Evolutionary conservation across 2,113 vertebrate species (phyloP).

Genomic region (Oncorhynchus tshawytscha): DNA sequence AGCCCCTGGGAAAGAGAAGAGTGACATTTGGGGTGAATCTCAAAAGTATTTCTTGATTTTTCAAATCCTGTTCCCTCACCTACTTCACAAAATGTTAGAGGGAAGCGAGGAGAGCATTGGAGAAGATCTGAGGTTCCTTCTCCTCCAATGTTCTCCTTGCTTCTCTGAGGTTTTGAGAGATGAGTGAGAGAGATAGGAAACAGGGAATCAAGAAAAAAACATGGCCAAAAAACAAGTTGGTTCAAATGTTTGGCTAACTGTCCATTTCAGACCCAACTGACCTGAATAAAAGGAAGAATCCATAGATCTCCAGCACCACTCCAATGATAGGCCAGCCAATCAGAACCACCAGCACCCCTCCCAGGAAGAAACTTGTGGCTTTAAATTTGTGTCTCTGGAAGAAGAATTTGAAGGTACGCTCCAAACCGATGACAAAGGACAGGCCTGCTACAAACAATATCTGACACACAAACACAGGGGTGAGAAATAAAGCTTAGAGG

Average conservation of each 20-base stretch:
- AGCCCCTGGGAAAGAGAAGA: conserved; percentile 78
- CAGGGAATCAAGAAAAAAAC: too few species aligned
- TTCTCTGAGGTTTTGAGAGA: too few species aligned
- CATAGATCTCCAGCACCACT: conserved; percentile 94
- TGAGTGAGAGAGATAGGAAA: too few species aligned
- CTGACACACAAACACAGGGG: conserved; percentile 58
- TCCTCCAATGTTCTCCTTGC: too few species aligned
- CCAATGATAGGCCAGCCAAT: conserved; percentile 95
- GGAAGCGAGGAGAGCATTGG: too few species aligned
- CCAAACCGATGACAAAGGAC: conserved; percentile 94
- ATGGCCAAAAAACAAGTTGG: too few species aligned
- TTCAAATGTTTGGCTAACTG: too few species aligned
- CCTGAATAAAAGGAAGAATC: conserved; percentile 98
- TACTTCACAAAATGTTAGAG: too few species aligned
- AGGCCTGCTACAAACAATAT: conserved; percentile 97
- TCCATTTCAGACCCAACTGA: conserved; percentile 45
- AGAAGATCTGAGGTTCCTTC: too few species aligned
- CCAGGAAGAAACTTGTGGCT: conserved; percentile 93
- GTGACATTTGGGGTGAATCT: too few species aligned
- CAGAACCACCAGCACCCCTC: conserved; percentile 92
- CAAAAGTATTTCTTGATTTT: too few species aligned
- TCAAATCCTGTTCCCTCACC: too few species aligned
- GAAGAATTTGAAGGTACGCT: conserved; percentile 97
- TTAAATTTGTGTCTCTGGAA: conserved; percentile 98
- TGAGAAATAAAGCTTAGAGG: neutral